Percentiles rank a stretch among this genome's conserved stretches.
These are phyloP conservation scores for Uloborus diversus DNA, from an alignment of 1,140 invertebrate genomes.

Conservation along the genomic window DNA sequence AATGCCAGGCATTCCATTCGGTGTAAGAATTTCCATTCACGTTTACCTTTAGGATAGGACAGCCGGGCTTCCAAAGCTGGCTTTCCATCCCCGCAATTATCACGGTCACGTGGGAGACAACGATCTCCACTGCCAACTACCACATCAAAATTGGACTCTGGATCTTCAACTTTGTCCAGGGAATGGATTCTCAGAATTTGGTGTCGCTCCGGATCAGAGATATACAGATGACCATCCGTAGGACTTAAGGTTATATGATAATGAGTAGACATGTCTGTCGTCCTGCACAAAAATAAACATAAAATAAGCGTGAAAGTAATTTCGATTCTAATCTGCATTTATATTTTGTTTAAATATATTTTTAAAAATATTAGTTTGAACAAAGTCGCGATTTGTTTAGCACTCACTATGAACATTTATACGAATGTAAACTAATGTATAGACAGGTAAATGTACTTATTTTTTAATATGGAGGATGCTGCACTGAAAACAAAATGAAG, in stretches of 20 bases:
- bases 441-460: too few species aligned
- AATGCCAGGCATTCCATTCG: too few species aligned
- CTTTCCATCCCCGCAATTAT: constrained; percentile 93
- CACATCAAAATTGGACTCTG: constrained; percentile 60
- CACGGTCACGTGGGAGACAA: constrained; percentile 91
- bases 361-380: too few species aligned
- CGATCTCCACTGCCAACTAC: constrained; percentile 87
- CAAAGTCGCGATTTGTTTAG: too few species aligned
- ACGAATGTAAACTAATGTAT: too few species aligned
- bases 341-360: too few species aligned
- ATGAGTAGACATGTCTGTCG: constrained; percentile 90
- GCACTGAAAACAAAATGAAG: too few species aligned
- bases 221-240: constrained; percentile 88
- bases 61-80: constrained; percentile 90
- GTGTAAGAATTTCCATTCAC: too few species aligned
- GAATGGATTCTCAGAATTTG: constrained; percentile 90
- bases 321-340: too few species aligned
- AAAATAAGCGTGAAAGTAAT: too few species aligned
- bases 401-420: too few species aligned
- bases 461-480: too few species aligned
- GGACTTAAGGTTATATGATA: constrained; percentile 95
- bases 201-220: constrained; percentile 93
- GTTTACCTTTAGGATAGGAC: constrained; percentile 92
- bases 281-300: constrained; percentile 71
- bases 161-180: constrained; percentile 59